phyloP scores from a whole-genome alignment of 2,113 vertebrate species.

The Machaerirhynchus nigripectus region DNA sequence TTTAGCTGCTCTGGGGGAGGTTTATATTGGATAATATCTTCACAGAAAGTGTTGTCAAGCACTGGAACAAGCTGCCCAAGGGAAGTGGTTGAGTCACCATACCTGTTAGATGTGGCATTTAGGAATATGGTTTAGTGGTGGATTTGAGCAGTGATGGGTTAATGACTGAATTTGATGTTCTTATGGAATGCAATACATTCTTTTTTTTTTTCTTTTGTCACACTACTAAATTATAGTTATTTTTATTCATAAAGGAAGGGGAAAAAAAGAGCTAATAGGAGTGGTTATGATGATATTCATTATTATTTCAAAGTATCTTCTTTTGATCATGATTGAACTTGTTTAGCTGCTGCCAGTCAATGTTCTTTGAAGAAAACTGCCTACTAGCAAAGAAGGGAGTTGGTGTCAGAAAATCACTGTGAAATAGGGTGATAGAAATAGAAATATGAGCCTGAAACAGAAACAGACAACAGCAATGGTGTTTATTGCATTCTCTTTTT shows the following conservation, averaged over 20 bases:
- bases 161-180: neutral
- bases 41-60: neutral
- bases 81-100: neutral
- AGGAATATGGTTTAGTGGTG: neutral
- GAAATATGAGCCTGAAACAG: neutral
- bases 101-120: neutral
- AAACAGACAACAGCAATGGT: neutral
- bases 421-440: neutral
- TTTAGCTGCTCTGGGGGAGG: neutral
- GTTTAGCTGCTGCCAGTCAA: neutral
- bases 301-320: neutral
- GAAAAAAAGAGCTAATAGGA: neutral
- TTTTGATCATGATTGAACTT: neutral
- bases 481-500: neutral
- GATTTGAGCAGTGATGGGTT: neutral
- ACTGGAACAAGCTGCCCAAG: neutral
- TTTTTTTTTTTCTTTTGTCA: neutral
- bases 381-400: neutral
- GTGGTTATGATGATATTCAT: neutral
- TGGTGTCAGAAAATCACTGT: neutral
- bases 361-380: neutral
- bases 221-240: neutral
- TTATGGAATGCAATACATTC: rapidly evolving
- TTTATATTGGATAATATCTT: neutral
- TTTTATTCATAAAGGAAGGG: neutral